These are phyloP conservation scores for Anastatus disparis DNA, from an alignment of 1,140 invertebrate species.

Conservation along the genomic window DNA sequence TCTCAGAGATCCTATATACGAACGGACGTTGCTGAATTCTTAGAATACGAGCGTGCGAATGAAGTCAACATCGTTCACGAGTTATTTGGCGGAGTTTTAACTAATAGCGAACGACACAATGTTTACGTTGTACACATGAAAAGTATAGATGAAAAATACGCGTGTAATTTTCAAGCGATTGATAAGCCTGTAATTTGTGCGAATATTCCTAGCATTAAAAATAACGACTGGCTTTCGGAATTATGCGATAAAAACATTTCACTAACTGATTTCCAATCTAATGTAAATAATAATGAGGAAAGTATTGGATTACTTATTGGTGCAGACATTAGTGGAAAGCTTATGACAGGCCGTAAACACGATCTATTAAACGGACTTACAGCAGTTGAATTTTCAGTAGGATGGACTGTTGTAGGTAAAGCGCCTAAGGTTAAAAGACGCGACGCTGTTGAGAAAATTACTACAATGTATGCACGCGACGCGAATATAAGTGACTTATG, in stretches of 20 bases:
- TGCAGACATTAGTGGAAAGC: slow-evolving; percentile 52
- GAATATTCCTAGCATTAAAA: not conserved
- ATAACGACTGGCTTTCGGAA: slow-evolving; percentile 22
- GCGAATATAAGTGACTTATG: slow-evolving; percentile 54
- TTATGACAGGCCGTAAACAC: slow-evolving; percentile 48
- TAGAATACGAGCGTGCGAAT: slow-evolving; percentile 33
- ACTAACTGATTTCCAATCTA: slow-evolving; percentile 35
- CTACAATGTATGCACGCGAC: slow-evolving; percentile 34
- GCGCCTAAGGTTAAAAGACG: not conserved
- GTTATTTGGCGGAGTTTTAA: slow-evolving; percentile 39
- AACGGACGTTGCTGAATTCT: slow-evolving; percentile 29
- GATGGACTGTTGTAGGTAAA: slow-evolving; percentile 30
- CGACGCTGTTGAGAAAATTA: not conserved
- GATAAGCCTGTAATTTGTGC: slow-evolving; percentile 28
- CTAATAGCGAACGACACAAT: slow-evolving; percentile 21
- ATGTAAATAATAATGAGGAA: not conserved
- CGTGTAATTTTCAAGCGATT: slow-evolving; percentile 14
- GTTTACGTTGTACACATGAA: slow-evolving; percentile 35
- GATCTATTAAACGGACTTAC: slow-evolving; percentile 36
- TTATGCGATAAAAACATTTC: slow-evolving; percentile 35
- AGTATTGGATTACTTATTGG: slow-evolving; percentile 50
- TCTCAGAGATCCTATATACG: slow-evolving; percentile 45
- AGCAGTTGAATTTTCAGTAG: slow-evolving; percentile 49
- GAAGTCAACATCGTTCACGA: slow-evolving; percentile 26
- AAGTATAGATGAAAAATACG: slow-evolving; percentile 27